Base-by-base conservation (phyloP, 2,113 vertebrate genomes). In the Rhodinocichla rosea region DNA sequence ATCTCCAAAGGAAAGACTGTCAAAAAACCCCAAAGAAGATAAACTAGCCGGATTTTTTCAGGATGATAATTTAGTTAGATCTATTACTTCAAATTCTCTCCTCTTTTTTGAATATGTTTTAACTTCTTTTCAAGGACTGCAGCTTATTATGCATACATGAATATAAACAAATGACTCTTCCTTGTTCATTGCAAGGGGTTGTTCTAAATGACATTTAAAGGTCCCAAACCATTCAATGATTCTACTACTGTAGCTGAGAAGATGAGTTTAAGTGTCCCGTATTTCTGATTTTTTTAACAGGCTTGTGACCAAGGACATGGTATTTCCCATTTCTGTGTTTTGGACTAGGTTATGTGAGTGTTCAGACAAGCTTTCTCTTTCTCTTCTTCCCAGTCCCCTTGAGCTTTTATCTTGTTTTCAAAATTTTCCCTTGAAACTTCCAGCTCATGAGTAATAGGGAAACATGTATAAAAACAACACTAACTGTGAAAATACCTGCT, bases 351-450 rank as follows among this genome's bases (percentile, higher is more conserved):
- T 11, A n/a, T 13, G 10, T 18, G 13, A 80, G 35, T 33, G 15
- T 57, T 90, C 47, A 75, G 35, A 75, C 15, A 80, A 68, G 20
- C 11, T 80, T 90, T 70, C 20, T 59, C 30, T 64, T 59, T 37
- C 60, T 37, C 18, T 76, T 76, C 18, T 80, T 89, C 52, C 27
- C 35, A 13, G 33, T 45, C 55, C 39, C 63, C 33, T 90, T 4
- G 2, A 93, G 71, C 33, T 90, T 92, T 88, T 60, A 60, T 47
- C 60, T 22, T 77, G 39, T 93, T 90, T 90, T 74, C 53, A 76
- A 83, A 91, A 69, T 88, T 94, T 94, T 90, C 91, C 52, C 91
- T 91, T 89, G 47, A 80, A 88, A 81, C 90, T 64, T 93, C 56
- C 76, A 93, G 37, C 52, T 88, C 2, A 1, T 94, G 76, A 92